Evolutionary conservation across 2,888 invertebrate genomes (phyloP).

Genomic region (Conistra vaccinii): DNA sequence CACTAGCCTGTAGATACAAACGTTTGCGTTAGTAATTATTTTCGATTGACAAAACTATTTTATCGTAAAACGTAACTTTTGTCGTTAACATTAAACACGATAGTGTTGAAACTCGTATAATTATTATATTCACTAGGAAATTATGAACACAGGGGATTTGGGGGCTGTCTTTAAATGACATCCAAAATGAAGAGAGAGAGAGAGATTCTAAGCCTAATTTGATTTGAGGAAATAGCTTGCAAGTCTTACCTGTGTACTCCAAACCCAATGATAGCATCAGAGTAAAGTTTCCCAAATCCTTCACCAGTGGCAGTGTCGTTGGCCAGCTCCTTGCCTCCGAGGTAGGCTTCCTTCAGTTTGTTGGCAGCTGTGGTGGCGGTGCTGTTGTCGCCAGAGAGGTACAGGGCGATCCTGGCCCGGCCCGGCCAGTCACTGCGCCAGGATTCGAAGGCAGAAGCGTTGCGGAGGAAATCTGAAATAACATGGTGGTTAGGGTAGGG

Average conservation of each 20-base stretch:
- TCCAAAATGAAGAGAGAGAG: background rate
- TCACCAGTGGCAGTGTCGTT: conserved; percentile 66
- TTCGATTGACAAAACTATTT: background rate
- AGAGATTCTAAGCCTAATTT: background rate
- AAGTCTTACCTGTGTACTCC: conserved; percentile 84
- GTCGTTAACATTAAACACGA: background rate
- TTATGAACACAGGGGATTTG: background rate
- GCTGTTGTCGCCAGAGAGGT: conserved; percentile 86
- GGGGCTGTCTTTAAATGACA: background rate
- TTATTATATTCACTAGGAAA: background rate
- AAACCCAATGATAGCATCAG: conserved; percentile 75
- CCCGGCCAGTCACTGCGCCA: conserved; percentile 91
- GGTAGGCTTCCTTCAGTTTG: conserved; percentile 71
- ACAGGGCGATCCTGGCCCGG: conserved; percentile 92
- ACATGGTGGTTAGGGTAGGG: background rate
- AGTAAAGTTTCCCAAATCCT: conserved; percentile 73
- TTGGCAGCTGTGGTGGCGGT: conserved; percentile 85
- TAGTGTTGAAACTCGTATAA: background rate
- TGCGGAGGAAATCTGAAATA: conserved; percentile 87
- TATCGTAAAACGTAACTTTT: background rate
- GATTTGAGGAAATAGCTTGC: background rate
- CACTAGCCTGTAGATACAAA: conserved; percentile 69
- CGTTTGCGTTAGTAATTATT: background rate
- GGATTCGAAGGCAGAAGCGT: conserved; percentile 86
- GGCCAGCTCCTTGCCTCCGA: conserved; percentile 63